Evolutionary conservation across 2,797 vertebrate species (phyloP).

Genomic region (Aythya fuligula): DNA sequence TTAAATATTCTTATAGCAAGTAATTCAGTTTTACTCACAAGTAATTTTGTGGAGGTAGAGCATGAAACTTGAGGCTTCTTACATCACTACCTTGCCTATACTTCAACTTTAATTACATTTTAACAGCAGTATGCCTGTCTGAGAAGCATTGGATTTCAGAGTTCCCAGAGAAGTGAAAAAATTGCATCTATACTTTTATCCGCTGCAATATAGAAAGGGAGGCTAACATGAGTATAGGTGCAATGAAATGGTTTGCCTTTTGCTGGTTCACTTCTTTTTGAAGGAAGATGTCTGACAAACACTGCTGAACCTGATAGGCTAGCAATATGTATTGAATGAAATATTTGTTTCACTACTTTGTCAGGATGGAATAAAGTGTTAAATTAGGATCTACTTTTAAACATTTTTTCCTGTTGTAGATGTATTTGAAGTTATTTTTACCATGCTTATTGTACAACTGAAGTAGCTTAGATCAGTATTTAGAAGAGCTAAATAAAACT

Average conservation of each 20-base stretch:
- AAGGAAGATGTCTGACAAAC: neutral
- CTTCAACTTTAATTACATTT: neutral
- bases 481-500: neutral
- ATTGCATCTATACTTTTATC: neutral
- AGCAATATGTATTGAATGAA: neutral
- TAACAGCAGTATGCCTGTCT: neutral
- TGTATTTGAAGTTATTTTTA: neutral
- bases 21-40: neutral
- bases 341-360: neutral
- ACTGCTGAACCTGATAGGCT: neutral
- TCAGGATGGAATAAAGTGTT: neutral
- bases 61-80: neutral
- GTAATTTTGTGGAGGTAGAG: neutral
- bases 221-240: neutral
- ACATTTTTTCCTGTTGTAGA: neutral
- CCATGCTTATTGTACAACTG: neutral
- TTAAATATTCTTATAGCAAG: neutral
- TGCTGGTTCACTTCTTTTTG: neutral
- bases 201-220: neutral
- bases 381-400: neutral
- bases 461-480: neutral
- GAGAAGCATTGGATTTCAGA: neutral
- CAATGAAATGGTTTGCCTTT: neutral
- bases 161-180: neutral
- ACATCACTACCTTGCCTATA: neutral